Conservation (phyloP, 2,113 vertebrate species). For the Mustela lutreola region DNA sequence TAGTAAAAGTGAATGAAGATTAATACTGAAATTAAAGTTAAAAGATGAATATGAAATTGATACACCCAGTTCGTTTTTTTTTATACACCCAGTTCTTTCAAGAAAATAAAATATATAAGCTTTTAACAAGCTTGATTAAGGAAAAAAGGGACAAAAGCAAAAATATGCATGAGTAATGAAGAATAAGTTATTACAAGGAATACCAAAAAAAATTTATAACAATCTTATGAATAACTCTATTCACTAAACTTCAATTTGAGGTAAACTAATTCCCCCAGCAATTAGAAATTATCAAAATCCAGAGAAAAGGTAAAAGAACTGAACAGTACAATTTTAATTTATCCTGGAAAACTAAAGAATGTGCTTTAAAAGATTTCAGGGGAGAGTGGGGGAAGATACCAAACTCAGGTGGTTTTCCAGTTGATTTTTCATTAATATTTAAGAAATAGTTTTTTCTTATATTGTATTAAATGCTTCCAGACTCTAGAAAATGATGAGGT, state of each 20-base stretch:
- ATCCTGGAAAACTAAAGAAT: background rate
- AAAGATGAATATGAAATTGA: background rate
- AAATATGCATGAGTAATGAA: background rate
- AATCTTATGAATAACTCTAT: background rate
- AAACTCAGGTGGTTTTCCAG: background rate
- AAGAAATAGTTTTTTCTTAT: background rate
- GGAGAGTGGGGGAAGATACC: too few species aligned
- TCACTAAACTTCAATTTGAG: background rate
- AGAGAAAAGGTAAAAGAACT: background rate
- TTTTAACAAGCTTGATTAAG: background rate
- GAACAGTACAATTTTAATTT: background rate
- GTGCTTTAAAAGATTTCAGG: background rate
- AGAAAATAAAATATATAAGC: background rate
- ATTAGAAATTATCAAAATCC: background rate
- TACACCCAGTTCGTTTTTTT: background rate
- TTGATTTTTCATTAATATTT: constrained; percentile 3
- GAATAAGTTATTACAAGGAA: background rate
- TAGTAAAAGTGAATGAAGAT: background rate
- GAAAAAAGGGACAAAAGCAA: background rate
- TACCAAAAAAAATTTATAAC: background rate
- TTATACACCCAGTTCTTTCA: background rate
- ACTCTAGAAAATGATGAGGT: constrained; percentile 3
- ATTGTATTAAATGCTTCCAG: background rate
- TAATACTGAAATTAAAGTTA: background rate
- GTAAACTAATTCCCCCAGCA: constrained; percentile 5